Percentiles rank a stretch among this genome's conserved stretches.
phyloP scores from a whole-genome alignment of 2,113 vertebrate genomes.

The Mirounga angustirostris region DNA sequence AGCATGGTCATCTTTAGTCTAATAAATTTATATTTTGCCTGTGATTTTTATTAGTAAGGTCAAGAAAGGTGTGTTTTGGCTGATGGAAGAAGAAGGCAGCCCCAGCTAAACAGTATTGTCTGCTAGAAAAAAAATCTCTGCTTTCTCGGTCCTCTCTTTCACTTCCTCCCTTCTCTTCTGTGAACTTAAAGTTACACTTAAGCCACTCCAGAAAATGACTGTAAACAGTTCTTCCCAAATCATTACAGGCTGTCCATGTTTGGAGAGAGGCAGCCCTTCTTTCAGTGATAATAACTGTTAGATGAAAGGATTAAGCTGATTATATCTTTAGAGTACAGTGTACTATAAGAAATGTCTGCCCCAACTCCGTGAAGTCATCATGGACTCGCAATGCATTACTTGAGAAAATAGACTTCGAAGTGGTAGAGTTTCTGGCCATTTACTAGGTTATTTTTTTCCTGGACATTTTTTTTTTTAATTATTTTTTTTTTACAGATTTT shows the following conservation, averaged over 20 bases:
- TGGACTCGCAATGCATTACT: slow-evolving; percentile 42
- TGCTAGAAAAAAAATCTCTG: not conserved
- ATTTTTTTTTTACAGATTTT: slow-evolving; percentile 21
- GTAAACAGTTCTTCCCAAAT: slow-evolving; percentile 31
- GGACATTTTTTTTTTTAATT: slow-evolving; percentile 32
- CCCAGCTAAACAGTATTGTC: not conserved
- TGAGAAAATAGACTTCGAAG: slow-evolving; percentile 67
- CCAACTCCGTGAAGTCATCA: slow-evolving; percentile 51
- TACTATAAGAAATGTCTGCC: slow-evolving; percentile 10
- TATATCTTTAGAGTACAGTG: slow-evolving; percentile 38
- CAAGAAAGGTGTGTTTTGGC: not conserved
- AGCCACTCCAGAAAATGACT: slow-evolving; percentile 40
- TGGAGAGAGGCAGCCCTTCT: slow-evolving; percentile 39
- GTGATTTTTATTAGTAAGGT: not conserved
- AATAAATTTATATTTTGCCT: not conserved
- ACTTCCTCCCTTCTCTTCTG: not conserved
- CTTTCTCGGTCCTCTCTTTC: not conserved
- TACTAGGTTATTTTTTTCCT: slow-evolving; percentile 34
- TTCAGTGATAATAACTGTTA: slow-evolving; percentile 47
- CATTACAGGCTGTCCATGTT: not conserved
- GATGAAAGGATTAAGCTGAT: slow-evolving; percentile 62
- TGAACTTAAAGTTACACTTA: slow-evolving; percentile 20
- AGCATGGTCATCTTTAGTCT: not conserved
- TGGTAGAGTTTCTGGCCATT: slow-evolving; percentile 55
- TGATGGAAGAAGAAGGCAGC: not conserved